Percentiles rank a stretch among this genome's conserved stretches.
Evolutionary conservation across 2,797 vertebrate genomes (phyloP).

Genomic region (Sebastes diaconus): DNA sequence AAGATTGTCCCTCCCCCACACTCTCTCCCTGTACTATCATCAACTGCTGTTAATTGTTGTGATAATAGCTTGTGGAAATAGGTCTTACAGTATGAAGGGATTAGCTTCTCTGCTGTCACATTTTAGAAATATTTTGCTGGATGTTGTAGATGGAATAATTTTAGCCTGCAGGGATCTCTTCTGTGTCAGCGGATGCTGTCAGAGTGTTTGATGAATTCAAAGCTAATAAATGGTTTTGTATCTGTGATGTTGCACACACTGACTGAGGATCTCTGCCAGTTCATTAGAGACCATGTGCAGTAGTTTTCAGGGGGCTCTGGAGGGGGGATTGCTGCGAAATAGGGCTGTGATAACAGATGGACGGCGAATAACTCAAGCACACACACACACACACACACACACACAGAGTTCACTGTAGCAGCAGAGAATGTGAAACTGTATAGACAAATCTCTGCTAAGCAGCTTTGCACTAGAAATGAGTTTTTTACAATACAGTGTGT

Average conservation of each 20-base stretch:
- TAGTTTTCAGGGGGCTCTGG: constrained; percentile 11
- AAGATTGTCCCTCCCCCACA: neutral
- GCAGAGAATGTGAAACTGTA: constrained; percentile 56
- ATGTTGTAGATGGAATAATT: neutral
- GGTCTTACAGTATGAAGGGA: neutral
- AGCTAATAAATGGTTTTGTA: neutral
- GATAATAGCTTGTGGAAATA: constrained; percentile 4
- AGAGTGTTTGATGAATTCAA: constrained; percentile 5
- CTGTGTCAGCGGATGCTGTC: neutral
- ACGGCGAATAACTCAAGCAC: constrained; percentile 25
- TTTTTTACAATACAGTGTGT: constrained; percentile 57
- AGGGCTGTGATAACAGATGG: constrained; percentile 56
- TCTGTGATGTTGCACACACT: neutral
- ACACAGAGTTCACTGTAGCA: constrained; percentile 20
- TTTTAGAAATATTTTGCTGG: neutral
- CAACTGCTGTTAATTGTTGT: constrained; percentile 14
- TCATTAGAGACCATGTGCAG: neutral
- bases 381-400: constrained; percentile 10
- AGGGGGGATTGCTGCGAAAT: constrained; percentile 15
- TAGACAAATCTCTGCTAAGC: constrained; percentile 76
- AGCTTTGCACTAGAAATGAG: constrained; percentile 72
- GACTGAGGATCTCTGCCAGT: neutral
- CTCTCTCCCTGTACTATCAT: neutral
- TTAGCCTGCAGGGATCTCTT: neutral
- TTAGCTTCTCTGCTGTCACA: neutral